Percentiles rank a stretch among this genome's conserved stretches.
Conservation (phyloP, 1,140 invertebrate species). For the Proales similis region DNA sequence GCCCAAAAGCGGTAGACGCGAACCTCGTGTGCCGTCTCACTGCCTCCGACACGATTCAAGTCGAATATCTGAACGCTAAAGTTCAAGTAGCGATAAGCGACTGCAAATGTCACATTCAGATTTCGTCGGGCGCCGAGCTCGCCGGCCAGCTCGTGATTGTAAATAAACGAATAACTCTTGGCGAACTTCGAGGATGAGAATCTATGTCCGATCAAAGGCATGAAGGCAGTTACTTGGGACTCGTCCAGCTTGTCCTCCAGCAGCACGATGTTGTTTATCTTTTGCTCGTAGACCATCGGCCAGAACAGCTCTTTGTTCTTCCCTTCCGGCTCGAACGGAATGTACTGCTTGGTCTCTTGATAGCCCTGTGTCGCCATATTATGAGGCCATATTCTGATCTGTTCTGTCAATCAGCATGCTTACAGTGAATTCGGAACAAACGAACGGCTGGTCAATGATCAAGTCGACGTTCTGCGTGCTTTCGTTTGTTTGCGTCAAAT, state of each 20-base stretch:
- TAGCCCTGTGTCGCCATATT: no score
- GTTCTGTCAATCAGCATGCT: no score
- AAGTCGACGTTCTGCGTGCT: no score
- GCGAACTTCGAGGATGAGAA: conserved; percentile 8
- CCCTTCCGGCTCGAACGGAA: not conserved
- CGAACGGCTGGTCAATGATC: no score
- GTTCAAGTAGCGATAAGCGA: conserved; percentile 30
- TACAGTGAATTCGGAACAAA: no score
- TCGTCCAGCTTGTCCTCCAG: conserved; percentile 26
- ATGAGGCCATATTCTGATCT: no score
- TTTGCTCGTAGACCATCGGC: conserved; percentile 21
- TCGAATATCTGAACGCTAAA: conserved; percentile 30
- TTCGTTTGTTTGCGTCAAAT: no score
- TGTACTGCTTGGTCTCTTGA: conserved; percentile 17
- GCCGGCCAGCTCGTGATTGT: not conserved
- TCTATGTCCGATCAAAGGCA: not conserved
- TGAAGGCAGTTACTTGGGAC: not conserved
- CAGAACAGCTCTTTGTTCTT: conserved; percentile 7
- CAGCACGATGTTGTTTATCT: conserved; percentile 35
- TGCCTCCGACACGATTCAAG: not conserved
- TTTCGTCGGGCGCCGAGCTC: conserved; percentile 12
- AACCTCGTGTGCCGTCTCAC: conserved; percentile 30
- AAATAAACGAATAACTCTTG: conserved; percentile 19
- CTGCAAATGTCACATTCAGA: conserved; percentile 24
- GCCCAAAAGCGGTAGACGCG: conserved; percentile 32